Conservation (phyloP, 2,888 invertebrate genomes). For the Nasonia oneida region DNA sequence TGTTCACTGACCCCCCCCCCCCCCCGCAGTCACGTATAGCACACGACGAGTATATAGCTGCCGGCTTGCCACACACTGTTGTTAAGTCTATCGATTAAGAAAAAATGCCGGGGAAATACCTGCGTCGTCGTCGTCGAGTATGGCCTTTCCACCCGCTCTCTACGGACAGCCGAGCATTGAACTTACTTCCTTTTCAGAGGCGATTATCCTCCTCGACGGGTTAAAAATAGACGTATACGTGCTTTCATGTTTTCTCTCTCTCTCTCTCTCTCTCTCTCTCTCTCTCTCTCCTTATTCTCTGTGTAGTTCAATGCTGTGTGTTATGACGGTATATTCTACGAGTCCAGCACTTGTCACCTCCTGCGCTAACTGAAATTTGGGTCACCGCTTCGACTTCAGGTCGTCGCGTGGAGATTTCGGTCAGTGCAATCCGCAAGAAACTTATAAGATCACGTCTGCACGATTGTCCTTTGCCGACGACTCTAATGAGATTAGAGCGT, state of each 20-base stretch:
- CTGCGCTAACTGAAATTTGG: background rate
- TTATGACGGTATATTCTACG: no score
- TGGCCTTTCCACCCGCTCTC: conserved; percentile 8
- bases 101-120: conserved; percentile 47
- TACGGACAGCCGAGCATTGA: conserved; percentile 24
- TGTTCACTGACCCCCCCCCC: conserved; percentile 55
- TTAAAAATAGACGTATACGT: conserved; percentile 27
- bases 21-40: background rate
- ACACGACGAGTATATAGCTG: conserved; percentile 1
- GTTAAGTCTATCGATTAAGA: conserved; percentile 56
- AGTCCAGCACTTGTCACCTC: no score
- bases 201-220: conserved; percentile 16
- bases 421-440: background rate
- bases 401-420: background rate
- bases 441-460: background rate
- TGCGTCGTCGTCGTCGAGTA: background rate
- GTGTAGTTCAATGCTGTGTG: no score
- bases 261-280: background rate
- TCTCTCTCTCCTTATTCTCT: background rate
- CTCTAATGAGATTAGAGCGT: conserved; percentile 22
- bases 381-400: background rate
- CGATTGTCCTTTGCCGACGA: background rate
- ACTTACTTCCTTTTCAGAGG: conserved; percentile 41
- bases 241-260: background rate
- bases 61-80: conserved; percentile 31